A percentile compares a stretch with the other conserved stretches of the same genome.
Conservation (phyloP, 2,888 invertebrate species). For the Lasius fuliginosus region DNA sequence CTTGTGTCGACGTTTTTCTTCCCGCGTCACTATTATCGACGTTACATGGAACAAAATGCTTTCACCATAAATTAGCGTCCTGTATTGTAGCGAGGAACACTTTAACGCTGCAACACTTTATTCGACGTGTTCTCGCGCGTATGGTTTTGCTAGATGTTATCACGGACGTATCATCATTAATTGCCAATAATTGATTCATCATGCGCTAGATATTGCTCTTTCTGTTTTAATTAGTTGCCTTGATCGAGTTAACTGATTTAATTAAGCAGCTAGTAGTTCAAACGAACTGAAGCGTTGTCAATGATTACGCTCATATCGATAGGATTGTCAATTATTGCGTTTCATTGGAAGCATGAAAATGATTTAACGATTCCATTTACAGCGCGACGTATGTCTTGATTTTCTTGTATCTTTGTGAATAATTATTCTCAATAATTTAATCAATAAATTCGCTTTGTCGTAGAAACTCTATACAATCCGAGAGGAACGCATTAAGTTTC, state of each 20-base stretch:
- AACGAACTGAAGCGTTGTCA: slow-evolving; percentile 41
- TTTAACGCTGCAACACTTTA: slow-evolving; percentile 66
- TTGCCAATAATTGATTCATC: slow-evolving; percentile 28
- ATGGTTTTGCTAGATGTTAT: slow-evolving; percentile 59
- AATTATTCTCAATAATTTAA: background rate
- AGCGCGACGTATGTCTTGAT: background rate
- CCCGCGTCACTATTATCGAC: slow-evolving; percentile 57
- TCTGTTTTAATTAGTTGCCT: slow-evolving; percentile 37
- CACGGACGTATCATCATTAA: slow-evolving; percentile 48
- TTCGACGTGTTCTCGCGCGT: slow-evolving; percentile 46
- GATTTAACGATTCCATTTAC: slow-evolving; percentile 3
- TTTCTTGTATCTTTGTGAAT: background rate
- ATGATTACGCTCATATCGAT: slow-evolving; percentile 35
- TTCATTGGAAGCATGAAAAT: background rate
- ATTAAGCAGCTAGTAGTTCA: slow-evolving; percentile 32
- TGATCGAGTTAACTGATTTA: slow-evolving; percentile 35
- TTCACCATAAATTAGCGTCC: slow-evolving; percentile 64
- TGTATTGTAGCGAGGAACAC: slow-evolving; percentile 49
- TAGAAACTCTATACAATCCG: background rate
- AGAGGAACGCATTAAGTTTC: background rate
- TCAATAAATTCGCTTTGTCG: background rate
- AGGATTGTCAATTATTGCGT: slow-evolving; percentile 26
- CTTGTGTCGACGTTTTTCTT: slow-evolving; percentile 8
- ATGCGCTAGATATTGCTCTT: slow-evolving; percentile 45
- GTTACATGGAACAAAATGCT: slow-evolving; percentile 25